Evolutionary conservation across 2,113 vertebrate species (phyloP), one percentile per base, ranked within the genome.

Genomic region (Anarhynchus alexandrinus): DNA sequence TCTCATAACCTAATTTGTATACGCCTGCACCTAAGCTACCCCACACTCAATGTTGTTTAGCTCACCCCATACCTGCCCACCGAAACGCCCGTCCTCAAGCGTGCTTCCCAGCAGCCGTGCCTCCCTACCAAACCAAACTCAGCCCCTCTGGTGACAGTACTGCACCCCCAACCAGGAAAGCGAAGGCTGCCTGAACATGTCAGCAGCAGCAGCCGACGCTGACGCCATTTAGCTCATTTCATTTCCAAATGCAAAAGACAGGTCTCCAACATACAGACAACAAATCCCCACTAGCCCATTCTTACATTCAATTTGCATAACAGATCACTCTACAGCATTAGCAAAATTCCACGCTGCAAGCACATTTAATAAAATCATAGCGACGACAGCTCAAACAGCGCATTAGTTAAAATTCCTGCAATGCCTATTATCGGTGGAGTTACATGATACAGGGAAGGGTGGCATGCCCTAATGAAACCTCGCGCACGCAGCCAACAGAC

Each of bases 361-460:
- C 88, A 88, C 64, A 43, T 90, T 95, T 92, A 91, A 95, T 92
- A 94, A 95, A 96, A 94, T 86, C 77, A 27, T 9, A 70, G 83
- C 6, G 21, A 88, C 27, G 5, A 51, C 3, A 1, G 88, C 85
- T 96, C 92, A 80, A 82, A 72, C 17, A 38, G 86, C 1, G 1
- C 59, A 38, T 92, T 90, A 93, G 82, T 95, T 95, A 92, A 81
- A 94, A 96, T 94, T 94, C 92, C 94, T 92, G 88, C 79, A 30
- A 90, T 42, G 94, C 96, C 61, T 82, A 11, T 95, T 93, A 93
- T 38, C 17, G 1, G 64, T 11, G 69, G 86, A 67, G 92, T 92
- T 88, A 83, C 47, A 55, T 0, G 80, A 90, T 78, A 86, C 0
- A 3, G 80, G n/a, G 22, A 94, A 84, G 55, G 69, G 86, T 82